Evolutionary conservation across 2,888 invertebrate species (phyloP), one percentile per base, ranked within the genome.

Genomic region (Megamerina dolium): DNA sequence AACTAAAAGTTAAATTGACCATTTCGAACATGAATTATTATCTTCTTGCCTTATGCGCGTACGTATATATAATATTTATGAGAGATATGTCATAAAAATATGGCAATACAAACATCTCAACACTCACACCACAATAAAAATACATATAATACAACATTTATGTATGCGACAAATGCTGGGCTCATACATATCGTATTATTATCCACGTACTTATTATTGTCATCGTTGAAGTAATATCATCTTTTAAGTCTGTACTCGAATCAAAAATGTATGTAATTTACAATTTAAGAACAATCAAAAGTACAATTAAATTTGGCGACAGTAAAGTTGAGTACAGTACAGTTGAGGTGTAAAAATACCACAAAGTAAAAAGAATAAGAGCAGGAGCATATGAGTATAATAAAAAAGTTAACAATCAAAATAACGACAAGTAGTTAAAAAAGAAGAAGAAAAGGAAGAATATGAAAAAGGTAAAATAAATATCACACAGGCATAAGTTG

Each of bases 321-420:
- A 37, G 27, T 37, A 37, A 37, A 37, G 17, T 17, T n/a, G n/a
- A n/a, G n/a, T n/a, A 18, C 29, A 37, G 27, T 37, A 37, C 23
- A 37, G 17, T 17, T 14, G 14, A 29, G 29, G 38, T 29, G 29
- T 29, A 29, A 23, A 29, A 36, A 36, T 21, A 36, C n/a, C 18
- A 8, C 19, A 5, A 19, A 26, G n/a, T 8, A 36, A 36, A 21
- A 12, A 9, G 13, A 19, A 36, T n/a, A 13, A 36, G n/a, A 19
- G 23, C 3, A 3, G 23, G 12, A 3, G n/a, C n/a, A n/a, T n/a
- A n/a, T n/a, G n/a, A n/a, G n/a, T n/a, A n/a, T n/a, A n/a, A n/a
- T n/a, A n/a, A n/a, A n/a, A n/a, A n/a, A n/a, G n/a, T n/a, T n/a
- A n/a, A n/a, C n/a, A n/a, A n/a, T n/a, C n/a, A n/a, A n/a, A n/a